Conservation (phyloP, 2,113 vertebrate species). For the Bothrops jararaca region DNA sequence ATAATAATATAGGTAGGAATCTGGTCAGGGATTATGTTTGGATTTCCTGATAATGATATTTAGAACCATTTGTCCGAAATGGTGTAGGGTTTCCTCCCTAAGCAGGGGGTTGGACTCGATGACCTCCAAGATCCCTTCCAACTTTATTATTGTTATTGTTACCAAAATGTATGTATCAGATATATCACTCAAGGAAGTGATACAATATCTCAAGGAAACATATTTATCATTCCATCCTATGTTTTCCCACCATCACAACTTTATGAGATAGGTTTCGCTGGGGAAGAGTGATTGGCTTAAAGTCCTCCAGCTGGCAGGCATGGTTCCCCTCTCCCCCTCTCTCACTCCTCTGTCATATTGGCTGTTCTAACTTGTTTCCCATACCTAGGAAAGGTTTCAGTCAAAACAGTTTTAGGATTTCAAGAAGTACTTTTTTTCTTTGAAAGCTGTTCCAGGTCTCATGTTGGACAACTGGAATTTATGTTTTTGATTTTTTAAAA, state of each 20-base stretch:
- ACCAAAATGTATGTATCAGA: background rate
- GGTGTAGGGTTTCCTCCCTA: too few relatives aligned
- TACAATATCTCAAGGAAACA: background rate
- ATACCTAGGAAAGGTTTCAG: background rate
- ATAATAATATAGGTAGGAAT: background rate
- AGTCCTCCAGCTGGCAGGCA: background rate
- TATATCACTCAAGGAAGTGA: background rate
- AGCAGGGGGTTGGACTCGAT: too few relatives aligned
- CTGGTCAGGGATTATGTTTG: background rate
- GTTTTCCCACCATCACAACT: background rate
- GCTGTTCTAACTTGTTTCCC: background rate
- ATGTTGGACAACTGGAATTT: background rate
- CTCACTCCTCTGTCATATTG: background rate
- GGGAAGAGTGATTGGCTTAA: background rate
- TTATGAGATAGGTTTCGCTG: background rate
- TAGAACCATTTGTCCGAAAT: background rate
- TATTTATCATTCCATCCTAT: background rate
- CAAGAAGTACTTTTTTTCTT: background rate
- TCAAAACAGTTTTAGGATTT: background rate
- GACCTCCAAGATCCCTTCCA: too few relatives aligned
- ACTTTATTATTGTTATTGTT: too few relatives aligned
- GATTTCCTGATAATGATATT: background rate
- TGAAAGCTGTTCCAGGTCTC: background rate
- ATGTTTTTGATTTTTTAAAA: background rate
- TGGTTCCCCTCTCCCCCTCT: background rate